Base-by-base conservation (phyloP, 1,140 invertebrate genomes). In the Babylonia areolata region DNA sequence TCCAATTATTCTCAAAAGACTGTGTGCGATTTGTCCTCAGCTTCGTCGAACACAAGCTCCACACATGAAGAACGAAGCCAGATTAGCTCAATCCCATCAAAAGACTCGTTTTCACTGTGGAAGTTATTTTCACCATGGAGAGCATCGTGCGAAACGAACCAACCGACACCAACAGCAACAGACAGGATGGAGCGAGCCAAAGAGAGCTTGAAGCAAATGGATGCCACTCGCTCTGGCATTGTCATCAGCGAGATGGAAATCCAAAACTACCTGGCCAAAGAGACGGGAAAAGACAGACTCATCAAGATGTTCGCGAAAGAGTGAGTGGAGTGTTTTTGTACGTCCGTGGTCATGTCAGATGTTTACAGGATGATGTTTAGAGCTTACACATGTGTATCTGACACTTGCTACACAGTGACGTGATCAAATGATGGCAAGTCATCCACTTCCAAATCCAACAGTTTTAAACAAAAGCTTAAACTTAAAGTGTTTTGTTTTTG, bases 241-340 rank as follows among this genome's bases (percentile, higher is more conserved):
- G 46, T 37, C 17, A 69, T 82, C 28, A 81, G 79, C 31, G 81
- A 82, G 33, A 1, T 82, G 33, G 81, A 82, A 17, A 69, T 82
- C 11, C 81, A 82, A 39, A 82, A 69, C 51, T 82, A 82, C 39
- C 64, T 82, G 33, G 54, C 81, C 35, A 64, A 82, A 9, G 81
- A 82, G 17, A 82, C 81, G 11, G 81, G 81, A 11, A 58, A 31
- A n/a, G 54, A 82, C 12, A 35, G 81, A 69, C 54, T 82, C 35
- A 2, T 64, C 64, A 58, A 82, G 35, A 82, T 82, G 81, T 64
- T 23, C 39, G 28, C 81, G 3, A 82, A 9, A 20, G 81, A 82
- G 81, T 82, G 39, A n/a, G 81, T 82, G 15, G 35, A 77, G 35
- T 40, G 58, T 33, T 3, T 51, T 0, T 51, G 46, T 17, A 51